These are phyloP conservation scores for Himalopsyche kuldschensis DNA, from an alignment of 2,888 invertebrate genomes.

Conservation along the genomic window DNA sequence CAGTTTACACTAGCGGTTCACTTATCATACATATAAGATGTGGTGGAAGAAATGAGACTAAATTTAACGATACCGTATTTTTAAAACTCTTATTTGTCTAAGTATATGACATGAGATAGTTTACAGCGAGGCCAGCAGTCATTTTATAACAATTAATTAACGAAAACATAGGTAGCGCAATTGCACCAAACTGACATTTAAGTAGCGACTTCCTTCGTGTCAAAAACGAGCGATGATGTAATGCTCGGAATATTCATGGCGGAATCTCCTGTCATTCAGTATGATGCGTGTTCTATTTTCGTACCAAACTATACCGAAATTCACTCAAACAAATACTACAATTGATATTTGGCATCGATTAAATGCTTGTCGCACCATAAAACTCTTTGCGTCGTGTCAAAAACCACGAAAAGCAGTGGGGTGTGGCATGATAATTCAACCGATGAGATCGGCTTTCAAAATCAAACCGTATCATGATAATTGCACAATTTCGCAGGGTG, in stretches of 20 bases:
- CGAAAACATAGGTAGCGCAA: neutral
- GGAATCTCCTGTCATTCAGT: neutral
- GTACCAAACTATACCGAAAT: neutral
- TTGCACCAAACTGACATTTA: neutral
- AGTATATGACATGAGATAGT: neutral
- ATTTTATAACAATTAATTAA: neutral
- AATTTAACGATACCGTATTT: too few relatives aligned
- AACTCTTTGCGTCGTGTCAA: neutral
- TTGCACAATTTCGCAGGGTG: neutral
- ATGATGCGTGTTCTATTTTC: neutral
- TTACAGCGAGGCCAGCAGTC: neutral
- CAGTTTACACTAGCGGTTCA: too few relatives aligned
- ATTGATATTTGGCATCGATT: neutral
- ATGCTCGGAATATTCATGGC: slow-evolving; percentile 50
- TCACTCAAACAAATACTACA: neutral
- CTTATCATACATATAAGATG: too few relatives aligned
- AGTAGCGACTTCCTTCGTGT: neutral
- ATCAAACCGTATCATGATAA: neutral
- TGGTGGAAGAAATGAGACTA: too few relatives aligned
- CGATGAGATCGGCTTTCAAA: neutral
- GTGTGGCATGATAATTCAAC: neutral
- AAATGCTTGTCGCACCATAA: neutral
- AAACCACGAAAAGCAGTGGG: neutral
- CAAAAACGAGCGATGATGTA: slow-evolving; percentile 50
- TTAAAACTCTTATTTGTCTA: too few relatives aligned